phyloP scores from a whole-genome alignment of 2,888 invertebrate genomes.

The Drosophila paramelanica region DNA sequence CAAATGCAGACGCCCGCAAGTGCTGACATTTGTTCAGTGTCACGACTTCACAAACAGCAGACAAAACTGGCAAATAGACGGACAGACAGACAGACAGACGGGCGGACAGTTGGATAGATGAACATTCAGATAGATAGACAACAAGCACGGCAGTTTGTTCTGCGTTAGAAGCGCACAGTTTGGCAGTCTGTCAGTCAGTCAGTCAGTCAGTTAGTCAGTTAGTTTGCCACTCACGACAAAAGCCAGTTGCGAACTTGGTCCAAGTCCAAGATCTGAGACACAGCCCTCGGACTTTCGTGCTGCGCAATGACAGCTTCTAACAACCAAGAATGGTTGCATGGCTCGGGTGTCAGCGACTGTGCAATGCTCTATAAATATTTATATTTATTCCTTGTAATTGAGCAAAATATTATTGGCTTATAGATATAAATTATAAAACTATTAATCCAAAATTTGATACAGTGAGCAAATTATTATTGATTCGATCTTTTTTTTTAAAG shows the following conservation, averaged over 20 bases:
- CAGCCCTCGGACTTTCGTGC: slow-evolving; percentile 51
- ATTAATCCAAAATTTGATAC: too few species aligned
- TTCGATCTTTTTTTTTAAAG: too few species aligned
- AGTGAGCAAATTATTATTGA: too few species aligned
- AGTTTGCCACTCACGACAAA: slow-evolving; percentile 66
- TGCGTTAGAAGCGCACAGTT: slow-evolving; percentile 44
- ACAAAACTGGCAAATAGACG: slow-evolving; percentile 41
- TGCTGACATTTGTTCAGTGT: slow-evolving; percentile 79
- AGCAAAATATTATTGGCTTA: too few species aligned
- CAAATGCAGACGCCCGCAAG: slow-evolving; percentile 71
- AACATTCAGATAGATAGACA: slow-evolving; percentile 26
- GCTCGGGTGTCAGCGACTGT: slow-evolving; percentile 1
- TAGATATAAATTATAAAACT: too few species aligned
- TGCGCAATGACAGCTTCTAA: slow-evolving; percentile 66
- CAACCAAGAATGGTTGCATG: slow-evolving; percentile 26
- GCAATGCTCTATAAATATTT: background rate
- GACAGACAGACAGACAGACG: slow-evolving; percentile 13
- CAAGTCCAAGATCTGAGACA: slow-evolving; percentile 9
- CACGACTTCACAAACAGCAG: slow-evolving; percentile 69
- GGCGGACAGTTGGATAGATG: slow-evolving; percentile 3
- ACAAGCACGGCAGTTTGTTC: slow-evolving; percentile 56
- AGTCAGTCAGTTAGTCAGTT: slow-evolving; percentile 38
- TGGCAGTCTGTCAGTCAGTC: slow-evolving; percentile 31
- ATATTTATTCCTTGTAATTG: too few species aligned
- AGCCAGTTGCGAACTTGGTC: slow-evolving; percentile 8